Evolutionary conservation across 2,888 invertebrate species (phyloP).

Genomic region (Archips xylosteana): DNA sequence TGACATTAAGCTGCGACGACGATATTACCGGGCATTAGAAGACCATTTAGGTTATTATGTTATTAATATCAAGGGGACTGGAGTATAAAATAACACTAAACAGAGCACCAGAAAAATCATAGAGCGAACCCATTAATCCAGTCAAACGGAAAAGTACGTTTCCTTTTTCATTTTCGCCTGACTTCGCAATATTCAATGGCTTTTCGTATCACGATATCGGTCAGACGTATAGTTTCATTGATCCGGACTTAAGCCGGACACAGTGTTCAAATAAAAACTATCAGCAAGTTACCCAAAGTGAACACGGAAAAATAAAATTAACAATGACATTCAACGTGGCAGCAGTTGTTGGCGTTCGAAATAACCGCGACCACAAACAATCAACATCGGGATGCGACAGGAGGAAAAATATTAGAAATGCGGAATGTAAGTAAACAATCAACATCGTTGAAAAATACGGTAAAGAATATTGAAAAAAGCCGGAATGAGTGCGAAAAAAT

Average conservation of each 20-base stretch:
- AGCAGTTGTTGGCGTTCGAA: constrained; percentile 31
- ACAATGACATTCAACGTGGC: constrained; percentile 11
- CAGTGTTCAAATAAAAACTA: constrained; percentile 2
- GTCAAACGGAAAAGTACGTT: constrained; percentile 52
- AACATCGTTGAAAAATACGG: constrained; percentile 1
- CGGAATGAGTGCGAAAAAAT: neutral
- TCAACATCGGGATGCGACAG: constrained; percentile 11
- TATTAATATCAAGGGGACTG: constrained; percentile 48
- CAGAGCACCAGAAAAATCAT: constrained; percentile 46
- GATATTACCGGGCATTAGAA: constrained; percentile 45
- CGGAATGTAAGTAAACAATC: constrained; percentile 24
- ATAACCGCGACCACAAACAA: constrained; percentile 28
- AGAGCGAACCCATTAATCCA: constrained; percentile 37
- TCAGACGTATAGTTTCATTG: constrained; percentile 23
- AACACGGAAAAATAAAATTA: constrained; percentile 6
- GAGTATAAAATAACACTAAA: constrained; percentile 51
- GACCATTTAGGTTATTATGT: constrained; percentile 47
- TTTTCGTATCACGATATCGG: constrained; percentile 17
- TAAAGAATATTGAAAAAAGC: neutral
- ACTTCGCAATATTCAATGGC: constrained; percentile 42
- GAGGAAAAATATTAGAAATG: constrained; percentile 20
- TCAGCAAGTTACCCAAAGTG: constrained; percentile 5
- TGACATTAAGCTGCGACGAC: constrained; percentile 17
- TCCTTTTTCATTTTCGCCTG: constrained; percentile 52
- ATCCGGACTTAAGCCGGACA: constrained; percentile 4